Evolutionary conservation across 2,888 invertebrate genomes (phyloP).

Genomic region (Melieria crassipennis): DNA sequence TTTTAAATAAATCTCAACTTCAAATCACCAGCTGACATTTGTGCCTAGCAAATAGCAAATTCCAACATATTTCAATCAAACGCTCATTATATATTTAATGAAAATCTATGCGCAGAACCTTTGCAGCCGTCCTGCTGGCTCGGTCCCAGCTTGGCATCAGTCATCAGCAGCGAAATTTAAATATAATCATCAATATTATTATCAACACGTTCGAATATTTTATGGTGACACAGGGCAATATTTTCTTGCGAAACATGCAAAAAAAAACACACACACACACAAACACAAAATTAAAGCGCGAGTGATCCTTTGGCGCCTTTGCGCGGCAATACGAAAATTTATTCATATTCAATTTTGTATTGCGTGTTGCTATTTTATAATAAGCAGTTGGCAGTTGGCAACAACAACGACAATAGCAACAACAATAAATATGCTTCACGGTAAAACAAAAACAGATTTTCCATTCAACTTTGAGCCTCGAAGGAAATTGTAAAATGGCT

Average conservation of each 20-base stretch:
- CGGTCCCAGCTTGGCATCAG: no score
- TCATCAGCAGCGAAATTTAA: not conserved
- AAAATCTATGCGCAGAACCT: no score
- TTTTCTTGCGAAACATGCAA: not conserved
- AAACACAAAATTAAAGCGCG: not conserved
- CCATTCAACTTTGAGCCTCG: no score
- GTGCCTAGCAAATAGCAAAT: no score
- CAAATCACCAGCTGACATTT: no score
- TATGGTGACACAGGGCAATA: not conserved
- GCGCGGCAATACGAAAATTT: conserved; percentile 46
- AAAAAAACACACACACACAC: not conserved
- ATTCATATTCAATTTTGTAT: conserved; percentile 61
- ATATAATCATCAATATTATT: conserved; percentile 23
- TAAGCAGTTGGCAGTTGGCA: conserved; percentile 40
- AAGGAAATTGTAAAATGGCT: no score
- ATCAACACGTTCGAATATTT: conserved; percentile 21
- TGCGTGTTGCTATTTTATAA: conserved; percentile 55
- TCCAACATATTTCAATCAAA: no score
- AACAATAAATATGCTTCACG: not conserved
- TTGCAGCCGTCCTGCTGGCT: no score
- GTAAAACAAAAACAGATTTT: not conserved
- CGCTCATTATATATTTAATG: no score
- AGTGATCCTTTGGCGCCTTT: not conserved
- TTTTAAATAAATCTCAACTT: no score
- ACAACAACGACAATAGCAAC: conserved; percentile 5